phyloP scores from a whole-genome alignment of 1,140 invertebrate species.

The Cyrtorhinus lividipennis region DNA sequence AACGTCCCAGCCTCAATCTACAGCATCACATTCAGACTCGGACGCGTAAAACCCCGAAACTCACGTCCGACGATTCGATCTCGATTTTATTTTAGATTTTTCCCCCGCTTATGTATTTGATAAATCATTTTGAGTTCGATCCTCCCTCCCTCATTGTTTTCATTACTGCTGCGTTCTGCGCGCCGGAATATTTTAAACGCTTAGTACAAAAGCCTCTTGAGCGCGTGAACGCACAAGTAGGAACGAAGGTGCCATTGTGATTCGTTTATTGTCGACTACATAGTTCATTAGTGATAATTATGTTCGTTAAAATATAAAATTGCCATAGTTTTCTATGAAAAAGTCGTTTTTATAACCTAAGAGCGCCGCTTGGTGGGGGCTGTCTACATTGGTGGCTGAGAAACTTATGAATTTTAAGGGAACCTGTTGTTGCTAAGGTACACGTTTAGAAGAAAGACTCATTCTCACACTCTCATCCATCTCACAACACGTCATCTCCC shows the following conservation, averaged over 20 bases:
- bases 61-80: not conserved
- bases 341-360: no score
- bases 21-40: not conserved
- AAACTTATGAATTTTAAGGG: no score
- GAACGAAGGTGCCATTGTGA: not conserved
- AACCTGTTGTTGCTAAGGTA: no score
- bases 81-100: not conserved
- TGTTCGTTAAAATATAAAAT: no score
- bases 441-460: no score
- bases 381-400: no score
- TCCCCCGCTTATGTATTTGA: not conserved
- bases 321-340: no score
- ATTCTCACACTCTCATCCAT: no score
- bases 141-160: not conserved
- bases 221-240: not conserved
- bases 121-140: not conserved
- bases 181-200: not conserved
- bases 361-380: no score
- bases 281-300: no score
- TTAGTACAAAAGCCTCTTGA: not conserved
- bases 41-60: not conserved
- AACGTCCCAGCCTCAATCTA: not conserved
- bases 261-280: not conserved
- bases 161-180: not conserved
- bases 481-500: no score